Evolutionary conservation across 2,888 invertebrate genomes (phyloP), one percentile per base, ranked within the genome.

Genomic region (Cephus pulcher): DNA sequence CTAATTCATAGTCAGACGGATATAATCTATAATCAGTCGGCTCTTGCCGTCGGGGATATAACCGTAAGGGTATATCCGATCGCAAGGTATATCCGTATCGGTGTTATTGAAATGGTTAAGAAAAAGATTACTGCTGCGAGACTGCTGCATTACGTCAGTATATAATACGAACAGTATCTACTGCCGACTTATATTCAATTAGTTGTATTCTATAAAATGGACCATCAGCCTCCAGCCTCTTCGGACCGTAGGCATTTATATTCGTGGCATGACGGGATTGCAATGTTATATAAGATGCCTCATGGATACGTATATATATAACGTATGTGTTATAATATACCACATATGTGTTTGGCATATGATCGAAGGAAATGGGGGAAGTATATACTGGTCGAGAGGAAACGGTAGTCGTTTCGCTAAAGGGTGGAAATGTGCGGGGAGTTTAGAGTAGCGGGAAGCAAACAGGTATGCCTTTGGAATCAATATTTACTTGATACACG

Each of bases 401-500:
- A 71, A 34, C 71, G 32, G 71, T 56, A 71, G 32, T 71, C 71
- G 35, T 35, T 71, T n/a, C 11, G 76, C 33, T 11, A 35, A 76
- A 71, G 34, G 34, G 33, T 56, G 40, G 34, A 35, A 40, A 34
- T 37, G 30, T 30, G 77, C 79, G 74, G 78, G 79, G 32, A 79
- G 74, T 76, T 37, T 35, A 35, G 73, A 78, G 73, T 74, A 75
- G 80, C 79, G 77, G 84, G 86, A 83, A 87, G 87, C 85, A 89
- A 88, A 89, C 87, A 88, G 88, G 88, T 89, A 87, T 86, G 84
- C 85, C 84, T 88, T 87, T 82, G 84, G 86, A 90, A 89, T 90
- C 89, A 89, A 89, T 89, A 89, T 89, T 89, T 89, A 86, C 87
- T 88, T 88, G 87, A 88, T 88, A 88, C 87, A 88, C 86, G 86